Base-by-base conservation (phyloP, 2,113 vertebrate species). In the Diadophis punctatus region DNA sequence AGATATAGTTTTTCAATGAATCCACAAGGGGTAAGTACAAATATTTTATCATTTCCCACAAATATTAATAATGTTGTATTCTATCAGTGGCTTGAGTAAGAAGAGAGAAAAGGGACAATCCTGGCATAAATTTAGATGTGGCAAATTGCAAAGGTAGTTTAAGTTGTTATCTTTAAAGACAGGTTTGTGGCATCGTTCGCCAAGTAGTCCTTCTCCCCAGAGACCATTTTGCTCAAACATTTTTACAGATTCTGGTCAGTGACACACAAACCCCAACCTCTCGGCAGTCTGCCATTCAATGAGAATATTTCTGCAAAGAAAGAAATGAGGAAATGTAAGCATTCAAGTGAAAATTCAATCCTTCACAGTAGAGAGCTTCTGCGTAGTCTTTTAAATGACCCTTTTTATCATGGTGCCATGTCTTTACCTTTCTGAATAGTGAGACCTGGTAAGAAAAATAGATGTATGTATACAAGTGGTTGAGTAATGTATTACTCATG, bases 331-430 rank as follows among this genome's bases (percentile, higher is more conserved):
- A 98, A 97, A 98, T 97, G 96, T 97, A 98, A 95, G 96, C 97
- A 97, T 98, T 98, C 96, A 97, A 97, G 96, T 97, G 98, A 98
- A 98, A 98, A 98, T 98, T 97, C 97, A 98, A 97, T 98, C 97
- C 97, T 98, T 98, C 98, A 98, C 97, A 97, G 97, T 97, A 97
- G 97, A 97, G 96, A 97, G 97, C 96, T 93, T 96, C 96, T 97
- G 96, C 23, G 91, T 98, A 98, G 97, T 97, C 97, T 98, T 97
- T 97, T 97, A 97, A 98, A 98, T 97, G 96, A 97, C 97, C 97
- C 97, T 97, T 98, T 98, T 98, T 97, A 97, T 98, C 97, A 98
- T 94, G 93, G 95, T 98, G 97, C 95, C 94, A 95, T 96, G 97
- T 97, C 96, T 97, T 95, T 96, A 97, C 96, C 96, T 97, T 96